Evolutionary conservation across 1,140 invertebrate species (phyloP), one percentile per base, ranked within the genome.

Genomic region (Gryon sp.): DNA sequence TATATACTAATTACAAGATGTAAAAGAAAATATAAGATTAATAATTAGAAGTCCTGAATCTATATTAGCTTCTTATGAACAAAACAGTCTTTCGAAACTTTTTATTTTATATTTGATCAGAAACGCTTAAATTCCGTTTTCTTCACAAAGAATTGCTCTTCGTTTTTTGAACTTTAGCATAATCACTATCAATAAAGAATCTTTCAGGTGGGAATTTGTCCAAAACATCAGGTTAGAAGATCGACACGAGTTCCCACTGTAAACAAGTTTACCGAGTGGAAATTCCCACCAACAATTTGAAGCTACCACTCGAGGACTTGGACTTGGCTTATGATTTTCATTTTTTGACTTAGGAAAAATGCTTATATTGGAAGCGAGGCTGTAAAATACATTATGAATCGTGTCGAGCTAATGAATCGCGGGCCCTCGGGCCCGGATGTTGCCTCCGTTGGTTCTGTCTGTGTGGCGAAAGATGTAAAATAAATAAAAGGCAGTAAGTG

Each of bases 401-500:
- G 50, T 75, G 66, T 40, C 68, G 76, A 48, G 68, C 72, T 85
- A 86, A 86, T 85, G 84, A 86, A 84, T 84, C 84, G 82, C 75
- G 70, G 70, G 65, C 81, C 84, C 80, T 79, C 57, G 76, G 85
- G 85, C 80, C 84, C 86, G 86, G 86, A 88, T 88, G 86, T 83
- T 65, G 82, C 84, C 82, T 83, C 82, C 74, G 11, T 81, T 84
- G 73, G 68, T 77, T 73, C 69, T 73, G 78, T 82, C 76, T 80
- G 75, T 80, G 78, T 81, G 78, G 78, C 70, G 66, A 76, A 82
- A 82, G 84, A 88, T 82, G 85, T 83, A 86, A 86, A 87, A 88
- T 87, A 88, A 88, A 87, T 88, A 88, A 88, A 87, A 88, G 84
- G 83, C 85, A 86, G 84, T 89, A 89, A 88, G 85, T 89, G 85